Conservation (phyloP, 30 jellyfish, hydroid and myxozoan genomes). For the Aurelia aurita region DNA sequence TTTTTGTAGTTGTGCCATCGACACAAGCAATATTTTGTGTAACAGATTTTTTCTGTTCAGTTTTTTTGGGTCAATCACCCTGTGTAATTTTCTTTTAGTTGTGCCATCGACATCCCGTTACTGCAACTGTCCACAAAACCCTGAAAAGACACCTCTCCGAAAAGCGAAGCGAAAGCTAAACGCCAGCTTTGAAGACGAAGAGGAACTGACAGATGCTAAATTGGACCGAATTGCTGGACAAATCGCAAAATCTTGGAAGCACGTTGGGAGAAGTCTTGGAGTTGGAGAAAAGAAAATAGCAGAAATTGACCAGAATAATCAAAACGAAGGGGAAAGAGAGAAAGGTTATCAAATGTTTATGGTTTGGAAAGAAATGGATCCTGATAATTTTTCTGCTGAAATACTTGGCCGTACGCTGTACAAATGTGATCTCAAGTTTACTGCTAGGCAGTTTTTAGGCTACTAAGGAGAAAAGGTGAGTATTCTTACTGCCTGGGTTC, state of each 20-base stretch:
- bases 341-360: slow-evolving; percentile 94
- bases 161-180: slow-evolving; percentile 71
- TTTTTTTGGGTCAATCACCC: too few relatives aligned
- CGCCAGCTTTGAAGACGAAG: slow-evolving; percentile 33
- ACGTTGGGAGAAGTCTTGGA: slow-evolving; percentile 79
- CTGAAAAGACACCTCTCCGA: slow-evolving; percentile 67
- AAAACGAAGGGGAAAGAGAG: slow-evolving; percentile 86
- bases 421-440: slow-evolving; percentile 68
- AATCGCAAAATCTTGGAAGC: slow-evolving; percentile 80
- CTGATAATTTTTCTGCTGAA: slow-evolving; percentile 72
- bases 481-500: too few relatives aligned
- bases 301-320: slow-evolving; percentile 81
- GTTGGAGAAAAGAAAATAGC: slow-evolving; percentile 59
- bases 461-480: neutral
- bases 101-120: slow-evolving; percentile 30
- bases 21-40: too few relatives aligned
- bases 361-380: slow-evolving; percentile 89
- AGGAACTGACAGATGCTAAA: slow-evolving; percentile 64
- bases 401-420: slow-evolving; percentile 62
- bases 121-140: slow-evolving; percentile 64
- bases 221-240: slow-evolving; percentile 83
- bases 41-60: too few relatives aligned
- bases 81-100: neutral
- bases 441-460: slow-evolving; percentile 76
- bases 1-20: too few relatives aligned